Percentiles rank a stretch among this genome's conserved stretches.
These are phyloP conservation scores for honey bee (Apis mellifera) DNA, from an alignment of 1,140 invertebrate genomes.

Conservation along the genomic window DNA sequence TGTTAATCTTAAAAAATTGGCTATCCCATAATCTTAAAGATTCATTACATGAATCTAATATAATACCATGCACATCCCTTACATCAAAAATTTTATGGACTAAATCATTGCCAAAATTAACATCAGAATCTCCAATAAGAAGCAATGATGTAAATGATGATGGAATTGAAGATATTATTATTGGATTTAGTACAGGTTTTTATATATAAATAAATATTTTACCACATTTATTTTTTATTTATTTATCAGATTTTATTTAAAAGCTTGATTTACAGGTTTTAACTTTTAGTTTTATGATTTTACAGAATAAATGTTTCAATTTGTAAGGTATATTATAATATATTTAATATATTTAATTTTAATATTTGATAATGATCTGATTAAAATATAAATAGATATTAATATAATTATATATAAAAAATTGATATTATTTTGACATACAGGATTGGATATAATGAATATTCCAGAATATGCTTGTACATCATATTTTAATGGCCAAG, in stretches of 20 bases:
- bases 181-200: conserved; percentile 90
- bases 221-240: conserved; percentile 36
- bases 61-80: conserved; percentile 87
- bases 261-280: conserved; percentile 52
- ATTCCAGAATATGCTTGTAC: conserved; percentile 82
- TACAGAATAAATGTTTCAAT: conserved; percentile 7
- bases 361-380: not conserved
- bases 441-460: conserved; percentile 74
- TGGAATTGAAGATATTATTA: conserved; percentile 87
- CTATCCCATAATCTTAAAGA: conserved; percentile 69
- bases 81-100: conserved; percentile 87
- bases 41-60: conserved; percentile 65
- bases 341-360: conserved; percentile 31
- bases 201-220: conserved; percentile 33
- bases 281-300: conserved; percentile 49
- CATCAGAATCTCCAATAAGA: conserved; percentile 89
- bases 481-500: conserved; percentile 84
- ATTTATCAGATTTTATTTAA: too few species aligned
- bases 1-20: conserved; percentile 84
- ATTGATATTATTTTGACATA: conserved; percentile 40
- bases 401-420: not conserved
- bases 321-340: conserved; percentile 48
- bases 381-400: not conserved
- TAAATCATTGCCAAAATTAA: conserved; percentile 87
- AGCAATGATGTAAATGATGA: conserved; percentile 89